phyloP scores from a whole-genome alignment of 2,888 invertebrate species.

The Dicranocentrus wangi region DNA sequence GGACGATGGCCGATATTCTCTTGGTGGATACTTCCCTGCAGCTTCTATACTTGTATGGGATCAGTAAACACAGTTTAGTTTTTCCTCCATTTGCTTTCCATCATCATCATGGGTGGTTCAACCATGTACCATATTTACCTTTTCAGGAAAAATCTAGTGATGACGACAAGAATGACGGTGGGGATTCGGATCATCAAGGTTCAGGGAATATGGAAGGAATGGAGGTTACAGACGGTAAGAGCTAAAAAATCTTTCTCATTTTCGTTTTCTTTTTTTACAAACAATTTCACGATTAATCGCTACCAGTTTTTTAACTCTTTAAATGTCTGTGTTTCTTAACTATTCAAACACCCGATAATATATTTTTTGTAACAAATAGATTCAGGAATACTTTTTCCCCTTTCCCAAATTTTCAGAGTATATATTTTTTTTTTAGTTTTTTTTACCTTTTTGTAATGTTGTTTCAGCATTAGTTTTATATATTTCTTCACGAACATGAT shows the following conservation, averaged over 20 bases:
- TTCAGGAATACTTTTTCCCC: constrained; percentile 46
- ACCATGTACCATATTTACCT: not conserved
- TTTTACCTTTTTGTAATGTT: not conserved
- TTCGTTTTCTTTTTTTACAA: constrained; percentile 55
- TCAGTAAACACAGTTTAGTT: not conserved
- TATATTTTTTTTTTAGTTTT: constrained; percentile 8
- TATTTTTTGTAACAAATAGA: constrained; percentile 59
- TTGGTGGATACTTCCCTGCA: constrained; percentile 72
- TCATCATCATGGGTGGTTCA: not conserved
- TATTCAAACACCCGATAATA: constrained; percentile 54
- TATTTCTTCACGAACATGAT: constrained; percentile 10
- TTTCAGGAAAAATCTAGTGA: constrained; percentile 72
- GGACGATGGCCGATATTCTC: constrained; percentile 70
- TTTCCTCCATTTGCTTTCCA: too few relatives aligned
- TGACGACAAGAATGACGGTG: constrained; percentile 70
- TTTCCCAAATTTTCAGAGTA: constrained; percentile 29
- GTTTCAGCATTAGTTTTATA: constrained; percentile 6
- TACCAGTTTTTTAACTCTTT: constrained; percentile 64
- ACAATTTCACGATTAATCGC: constrained; percentile 59
- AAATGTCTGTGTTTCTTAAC: constrained; percentile 64
- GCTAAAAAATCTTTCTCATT: constrained; percentile 19
- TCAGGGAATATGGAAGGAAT: constrained; percentile 71
- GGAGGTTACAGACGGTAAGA: constrained; percentile 73
- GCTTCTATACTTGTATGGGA: constrained; percentile 70
- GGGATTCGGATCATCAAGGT: constrained; percentile 71